A percentile compares a stretch with the other conserved stretches of the same genome.
Conservation (phyloP, 2,888 invertebrate genomes). For the Hedychridium roseum region DNA sequence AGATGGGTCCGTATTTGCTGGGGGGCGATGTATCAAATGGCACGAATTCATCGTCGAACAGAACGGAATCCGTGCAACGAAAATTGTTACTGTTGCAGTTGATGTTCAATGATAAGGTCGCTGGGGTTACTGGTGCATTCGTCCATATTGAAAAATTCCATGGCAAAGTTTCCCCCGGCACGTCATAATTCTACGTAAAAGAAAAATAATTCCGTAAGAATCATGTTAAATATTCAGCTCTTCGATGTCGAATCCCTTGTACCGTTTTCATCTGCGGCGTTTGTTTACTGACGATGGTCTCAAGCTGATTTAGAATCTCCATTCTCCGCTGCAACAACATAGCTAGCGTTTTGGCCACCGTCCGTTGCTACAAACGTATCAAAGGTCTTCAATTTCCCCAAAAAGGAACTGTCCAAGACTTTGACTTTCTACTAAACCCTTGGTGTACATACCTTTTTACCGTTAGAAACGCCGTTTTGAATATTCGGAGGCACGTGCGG, state of each 20-base stretch:
- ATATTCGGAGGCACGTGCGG: slow-evolving; percentile 45
- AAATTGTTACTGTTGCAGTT: slow-evolving; percentile 58
- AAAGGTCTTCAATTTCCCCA: no score
- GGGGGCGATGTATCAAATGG: slow-evolving; percentile 73
- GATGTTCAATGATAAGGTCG: slow-evolving; percentile 46
- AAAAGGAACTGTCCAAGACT: no score
- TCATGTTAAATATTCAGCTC: background rate
- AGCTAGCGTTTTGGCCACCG: slow-evolving; percentile 66
- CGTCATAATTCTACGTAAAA: slow-evolving; percentile 48
- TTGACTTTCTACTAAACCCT: no score
- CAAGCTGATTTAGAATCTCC: slow-evolving; percentile 70
- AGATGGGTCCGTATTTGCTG: slow-evolving; percentile 77
- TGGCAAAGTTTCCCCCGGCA: slow-evolving; percentile 47
- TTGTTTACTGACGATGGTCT: slow-evolving; percentile 68
- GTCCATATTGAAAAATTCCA: slow-evolving; percentile 60
- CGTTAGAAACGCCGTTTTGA: slow-evolving; percentile 48
- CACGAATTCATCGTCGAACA: slow-evolving; percentile 73
- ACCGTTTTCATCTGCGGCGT: slow-evolving; percentile 54
- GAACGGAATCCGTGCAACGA: slow-evolving; percentile 67
- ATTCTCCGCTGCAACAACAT: slow-evolving; percentile 70
- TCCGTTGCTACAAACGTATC: slow-evolving; percentile 50
- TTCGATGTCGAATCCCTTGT: no score
- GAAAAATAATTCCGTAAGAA: background rate
- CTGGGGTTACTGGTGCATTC: slow-evolving; percentile 47
- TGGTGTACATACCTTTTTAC: slow-evolving; percentile 43